These are phyloP conservation scores for Lepidostoma basale DNA, from an alignment of 1,140 invertebrate genomes.

Conservation along the genomic window DNA sequence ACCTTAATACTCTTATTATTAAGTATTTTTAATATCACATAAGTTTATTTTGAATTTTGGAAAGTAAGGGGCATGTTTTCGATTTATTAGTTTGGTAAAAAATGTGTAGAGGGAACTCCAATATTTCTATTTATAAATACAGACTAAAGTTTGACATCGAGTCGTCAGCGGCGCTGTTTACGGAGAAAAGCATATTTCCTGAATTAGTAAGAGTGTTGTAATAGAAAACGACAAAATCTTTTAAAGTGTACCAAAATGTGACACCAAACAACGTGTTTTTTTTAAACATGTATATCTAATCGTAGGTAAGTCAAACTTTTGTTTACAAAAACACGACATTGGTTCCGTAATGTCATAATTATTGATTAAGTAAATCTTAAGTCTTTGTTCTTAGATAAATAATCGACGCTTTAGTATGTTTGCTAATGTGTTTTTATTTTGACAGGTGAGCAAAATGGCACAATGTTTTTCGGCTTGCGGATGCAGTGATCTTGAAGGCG, in stretches of 20 bases:
- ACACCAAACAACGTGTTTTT: background rate
- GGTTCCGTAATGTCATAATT: background rate
- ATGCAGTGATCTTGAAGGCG: constrained; percentile 54
- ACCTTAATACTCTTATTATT: no score
- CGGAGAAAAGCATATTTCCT: background rate
- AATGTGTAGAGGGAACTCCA: constrained; percentile 1
- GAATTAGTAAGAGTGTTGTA: constrained; percentile 6
- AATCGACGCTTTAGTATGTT: background rate
- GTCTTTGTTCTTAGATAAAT: background rate
- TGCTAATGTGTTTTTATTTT: constrained; percentile 17
- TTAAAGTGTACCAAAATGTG: constrained; percentile 4
- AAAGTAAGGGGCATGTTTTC: background rate
- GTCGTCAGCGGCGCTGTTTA: background rate
- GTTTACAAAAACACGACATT: background rate
- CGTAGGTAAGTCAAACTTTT: background rate
- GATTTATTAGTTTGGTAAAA: constrained; percentile 6
- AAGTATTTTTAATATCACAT: no score
- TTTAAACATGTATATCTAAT: background rate
- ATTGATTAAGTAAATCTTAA: background rate
- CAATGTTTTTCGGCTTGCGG: constrained; percentile 57
- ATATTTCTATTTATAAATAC: constrained; percentile 25
- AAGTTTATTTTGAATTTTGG: constrained; percentile 3
- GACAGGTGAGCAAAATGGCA: constrained; percentile 50
- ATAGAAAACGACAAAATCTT: background rate
- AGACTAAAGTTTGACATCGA: constrained; percentile 19